A percentile compares a stretch with the other conserved stretches of the same genome.
Evolutionary conservation across 2,797 vertebrate genomes (phyloP).

Genomic region (Huso huso): DNA sequence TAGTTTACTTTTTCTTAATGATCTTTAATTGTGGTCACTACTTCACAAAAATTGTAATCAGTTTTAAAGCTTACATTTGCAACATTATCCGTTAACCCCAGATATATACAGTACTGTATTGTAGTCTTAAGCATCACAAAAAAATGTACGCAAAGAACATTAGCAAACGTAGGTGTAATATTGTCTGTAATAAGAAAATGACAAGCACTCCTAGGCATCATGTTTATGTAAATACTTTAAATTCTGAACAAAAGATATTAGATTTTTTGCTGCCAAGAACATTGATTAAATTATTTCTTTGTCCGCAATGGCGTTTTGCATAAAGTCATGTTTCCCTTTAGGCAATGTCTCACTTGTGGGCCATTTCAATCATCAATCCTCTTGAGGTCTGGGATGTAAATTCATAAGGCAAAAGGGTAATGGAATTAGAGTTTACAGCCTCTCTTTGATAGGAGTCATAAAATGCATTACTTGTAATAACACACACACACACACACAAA

Average conservation of each 20-base stretch:
- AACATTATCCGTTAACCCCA: no score
- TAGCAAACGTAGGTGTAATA: neutral
- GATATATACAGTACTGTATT: no score
- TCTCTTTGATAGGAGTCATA: conserved; percentile 1
- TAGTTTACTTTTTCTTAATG: no score
- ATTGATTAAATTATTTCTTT: conserved; percentile 49
- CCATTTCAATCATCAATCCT: conserved; percentile 50
- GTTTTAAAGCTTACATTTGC: no score
- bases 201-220: conserved; percentile 27
- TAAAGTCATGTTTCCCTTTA: conserved; percentile 44
- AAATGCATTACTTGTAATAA: conserved; percentile 12
- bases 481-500: neutral
- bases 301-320: conserved; percentile 16
- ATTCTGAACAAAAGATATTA: conserved; percentile 53
- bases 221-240: conserved; percentile 55
- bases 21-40: no score
- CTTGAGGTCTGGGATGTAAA: conserved; percentile 44
- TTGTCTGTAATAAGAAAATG: neutral
- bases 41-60: no score
- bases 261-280: conserved; percentile 44
- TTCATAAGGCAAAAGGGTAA: conserved; percentile 31
- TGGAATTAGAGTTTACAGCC: conserved; percentile 37
- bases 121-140: no score
- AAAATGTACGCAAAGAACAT: neutral
- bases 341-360: conserved; percentile 42